phyloP scores from a whole-genome alignment of 2,113 vertebrate genomes.

The Podarcis raffonei region DNA sequence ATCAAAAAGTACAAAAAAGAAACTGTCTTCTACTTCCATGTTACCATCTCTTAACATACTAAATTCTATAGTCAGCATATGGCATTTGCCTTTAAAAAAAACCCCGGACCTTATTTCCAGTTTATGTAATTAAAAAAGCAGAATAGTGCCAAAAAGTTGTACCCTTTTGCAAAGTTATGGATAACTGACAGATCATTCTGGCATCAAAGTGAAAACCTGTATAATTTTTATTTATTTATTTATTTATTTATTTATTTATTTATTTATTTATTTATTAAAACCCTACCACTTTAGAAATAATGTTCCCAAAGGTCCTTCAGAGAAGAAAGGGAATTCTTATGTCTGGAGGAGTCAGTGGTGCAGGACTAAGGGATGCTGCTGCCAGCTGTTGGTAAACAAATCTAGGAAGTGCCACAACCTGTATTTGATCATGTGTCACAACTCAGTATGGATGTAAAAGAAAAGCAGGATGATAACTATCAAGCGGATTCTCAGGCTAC shows the following conservation, averaged over 20 bases:
- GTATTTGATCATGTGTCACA: background rate
- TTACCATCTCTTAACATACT: background rate
- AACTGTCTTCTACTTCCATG: background rate
- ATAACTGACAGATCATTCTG: background rate
- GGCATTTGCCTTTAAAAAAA: background rate
- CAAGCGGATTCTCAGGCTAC: background rate
- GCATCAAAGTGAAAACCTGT: background rate
- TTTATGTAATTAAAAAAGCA: background rate
- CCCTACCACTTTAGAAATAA: background rate
- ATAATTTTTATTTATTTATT: no score
- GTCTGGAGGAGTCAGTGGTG: background rate
- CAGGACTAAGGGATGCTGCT: slow-evolving; percentile 11
- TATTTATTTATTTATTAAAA: no score
- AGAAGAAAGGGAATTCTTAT: slow-evolving; percentile 2
- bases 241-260: no score
- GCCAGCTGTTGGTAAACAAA: slow-evolving; percentile 5
- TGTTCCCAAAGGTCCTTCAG: background rate
- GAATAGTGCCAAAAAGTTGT: background rate
- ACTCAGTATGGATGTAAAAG: background rate
- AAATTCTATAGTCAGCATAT: background rate
- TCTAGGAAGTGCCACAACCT: background rate
- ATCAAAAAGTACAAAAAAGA: no score
- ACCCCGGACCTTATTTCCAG: no score
- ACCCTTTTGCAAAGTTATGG: background rate
- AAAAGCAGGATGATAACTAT: background rate